Evolutionary conservation across 2,888 invertebrate genomes (phyloP).

Genomic region (Hydrotaea cyrtoneurina): DNA sequence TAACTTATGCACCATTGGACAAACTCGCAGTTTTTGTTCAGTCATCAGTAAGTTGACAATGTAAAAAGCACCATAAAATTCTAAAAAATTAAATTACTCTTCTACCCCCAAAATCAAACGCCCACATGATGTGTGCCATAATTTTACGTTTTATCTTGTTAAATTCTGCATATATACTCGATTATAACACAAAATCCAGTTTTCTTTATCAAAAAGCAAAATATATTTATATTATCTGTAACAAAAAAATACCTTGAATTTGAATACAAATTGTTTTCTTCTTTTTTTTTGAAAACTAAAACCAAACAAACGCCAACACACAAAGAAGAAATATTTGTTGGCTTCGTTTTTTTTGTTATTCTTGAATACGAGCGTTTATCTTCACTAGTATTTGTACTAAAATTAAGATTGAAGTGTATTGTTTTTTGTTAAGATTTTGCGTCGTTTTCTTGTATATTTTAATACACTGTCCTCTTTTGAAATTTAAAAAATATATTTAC

Average conservation of each 20-base stretch:
- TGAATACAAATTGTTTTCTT: background rate
- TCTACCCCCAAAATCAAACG: too few species aligned
- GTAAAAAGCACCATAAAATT: too few species aligned
- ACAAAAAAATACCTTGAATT: constrained; percentile 16
- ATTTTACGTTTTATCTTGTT: too few species aligned
- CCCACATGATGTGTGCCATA: too few species aligned
- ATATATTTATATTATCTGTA: constrained; percentile 12
- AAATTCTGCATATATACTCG: too few species aligned
- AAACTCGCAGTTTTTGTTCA: too few species aligned
- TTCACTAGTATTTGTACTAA: background rate
- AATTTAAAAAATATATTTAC: constrained; percentile 5
- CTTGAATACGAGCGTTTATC: constrained; percentile 7
- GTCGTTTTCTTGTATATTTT: background rate
- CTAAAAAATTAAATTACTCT: too few species aligned
- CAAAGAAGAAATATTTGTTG: background rate
- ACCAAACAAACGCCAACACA: constrained; percentile 23
- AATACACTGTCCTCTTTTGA: constrained; percentile 6
- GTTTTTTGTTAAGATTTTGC: background rate
- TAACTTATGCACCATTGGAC: too few species aligned
- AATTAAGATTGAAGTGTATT: background rate
- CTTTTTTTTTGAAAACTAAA: background rate
- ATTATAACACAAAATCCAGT: background rate
- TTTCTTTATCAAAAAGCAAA: constrained; percentile 10
- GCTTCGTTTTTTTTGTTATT: background rate
- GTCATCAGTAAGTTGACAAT: too few species aligned